Evolutionary conservation across 2,113 vertebrate genomes (phyloP), one percentile per base, ranked within the genome.

Genomic region (Edolisoma coerulescens): DNA sequence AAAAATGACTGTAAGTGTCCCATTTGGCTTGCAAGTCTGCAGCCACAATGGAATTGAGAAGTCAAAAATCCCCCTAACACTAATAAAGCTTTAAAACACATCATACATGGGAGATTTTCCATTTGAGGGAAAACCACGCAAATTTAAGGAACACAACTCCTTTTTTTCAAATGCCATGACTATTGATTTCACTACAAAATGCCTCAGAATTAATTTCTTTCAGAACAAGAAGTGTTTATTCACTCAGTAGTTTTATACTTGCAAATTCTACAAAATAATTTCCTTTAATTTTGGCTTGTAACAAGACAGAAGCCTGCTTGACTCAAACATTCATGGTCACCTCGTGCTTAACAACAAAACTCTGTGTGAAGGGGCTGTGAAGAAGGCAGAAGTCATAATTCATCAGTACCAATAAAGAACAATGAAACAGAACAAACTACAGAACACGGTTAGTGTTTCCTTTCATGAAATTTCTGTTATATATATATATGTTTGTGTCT

Each of bases 121-220:
- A 19, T 86, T 65, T 45, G 6, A 12, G 20, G 24, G 11, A 23
- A 7, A 39, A 65, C 69, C 3, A 7, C 0, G 0, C 20, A 56
- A 32, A 86, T 13, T 13, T 42, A 76, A 20, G 23, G 6, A 71
- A 79, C 16, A 42, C 7, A 87, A 83, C 47, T 19, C 5, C 4
- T 45, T 85, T 73, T 16, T 39, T 74, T 65, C 42, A 74, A 84
- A 54, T 42, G 8, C 12, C 3, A 2, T 44, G 69, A 50, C 16
- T 52, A 47, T 7, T 41, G 22, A 21, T 74, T 93, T 77, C 42
- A 47, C 9, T 67, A 30, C 7, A 70, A 76, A 74, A 13, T 41
- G 28, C 15, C 33, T 79, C 14, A 63, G 67, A 83, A 33, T 35
- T 0, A 33, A 59, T 64, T 91, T 87, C 14, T 69, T 74, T 71